Percentiles rank a stretch among this genome's conserved stretches.
Evolutionary conservation across 2,113 vertebrate species (phyloP).

Genomic region (Dipodomys merriami): DNA sequence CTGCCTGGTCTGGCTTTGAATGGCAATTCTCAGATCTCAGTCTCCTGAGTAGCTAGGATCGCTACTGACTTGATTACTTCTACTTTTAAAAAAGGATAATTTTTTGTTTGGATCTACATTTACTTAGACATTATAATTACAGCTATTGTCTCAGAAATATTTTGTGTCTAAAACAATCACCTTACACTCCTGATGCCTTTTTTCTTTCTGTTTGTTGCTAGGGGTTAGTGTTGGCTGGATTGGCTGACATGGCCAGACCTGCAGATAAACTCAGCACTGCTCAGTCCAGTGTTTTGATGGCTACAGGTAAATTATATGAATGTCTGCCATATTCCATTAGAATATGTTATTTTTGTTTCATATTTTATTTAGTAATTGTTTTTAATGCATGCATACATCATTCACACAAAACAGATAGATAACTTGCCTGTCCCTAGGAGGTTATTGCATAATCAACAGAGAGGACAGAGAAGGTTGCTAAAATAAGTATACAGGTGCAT

Average conservation of each 20-base stretch:
- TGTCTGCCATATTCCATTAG: not conserved
- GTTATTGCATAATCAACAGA: not conserved
- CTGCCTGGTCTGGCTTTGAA: too few relatives aligned
- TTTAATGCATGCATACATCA: not conserved
- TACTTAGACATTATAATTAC: conserved; percentile 10
- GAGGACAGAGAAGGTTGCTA: not conserved
- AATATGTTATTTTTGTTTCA: not conserved
- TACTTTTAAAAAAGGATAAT: conserved; percentile 18
- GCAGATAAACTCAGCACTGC: conserved; percentile 96
- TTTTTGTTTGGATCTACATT: not conserved
- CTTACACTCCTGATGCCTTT: not conserved
- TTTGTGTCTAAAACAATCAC: not conserved
- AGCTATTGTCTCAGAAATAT: not conserved
- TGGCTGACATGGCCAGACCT: conserved; percentile 97
- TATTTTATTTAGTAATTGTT: not conserved
- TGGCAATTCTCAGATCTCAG: too few relatives aligned
- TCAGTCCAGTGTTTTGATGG: conserved; percentile 95
- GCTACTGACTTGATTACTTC: not conserved
- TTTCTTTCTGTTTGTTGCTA: conserved; percentile 75
- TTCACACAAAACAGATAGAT: not conserved
- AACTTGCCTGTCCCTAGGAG: not conserved
- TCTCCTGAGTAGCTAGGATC: too few relatives aligned
- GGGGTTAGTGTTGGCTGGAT: conserved; percentile 95
- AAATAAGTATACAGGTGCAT: not conserved
- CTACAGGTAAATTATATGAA: conserved; percentile 90